phyloP scores from a whole-genome alignment of 2,888 invertebrate genomes.

The Caenorhabditis becei region DNA sequence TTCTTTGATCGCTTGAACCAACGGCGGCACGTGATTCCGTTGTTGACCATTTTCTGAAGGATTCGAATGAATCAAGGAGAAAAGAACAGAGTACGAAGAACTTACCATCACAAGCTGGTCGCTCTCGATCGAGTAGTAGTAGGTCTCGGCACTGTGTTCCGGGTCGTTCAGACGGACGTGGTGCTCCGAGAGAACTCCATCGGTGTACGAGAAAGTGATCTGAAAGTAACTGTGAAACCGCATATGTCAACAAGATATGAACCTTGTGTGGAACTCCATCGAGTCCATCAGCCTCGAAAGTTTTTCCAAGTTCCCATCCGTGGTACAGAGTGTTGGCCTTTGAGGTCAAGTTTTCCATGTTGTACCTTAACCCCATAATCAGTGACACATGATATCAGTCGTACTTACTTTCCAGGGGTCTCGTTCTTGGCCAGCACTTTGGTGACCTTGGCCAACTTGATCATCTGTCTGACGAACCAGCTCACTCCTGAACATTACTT shows the following conservation, averaged over 20 bases:
- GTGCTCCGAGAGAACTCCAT: conserved; percentile 73
- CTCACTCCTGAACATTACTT: conserved; percentile 62
- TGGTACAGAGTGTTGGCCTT: conserved; percentile 76
- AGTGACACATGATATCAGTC: no score
- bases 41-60: conserved; percentile 78
- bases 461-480: conserved; percentile 77
- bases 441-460: conserved; percentile 77
- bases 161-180: conserved; percentile 80
- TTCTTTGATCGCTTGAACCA: conserved; percentile 76
- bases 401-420: conserved; percentile 59
- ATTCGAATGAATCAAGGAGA: neutral
- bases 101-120: conserved; percentile 76
- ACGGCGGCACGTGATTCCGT: conserved; percentile 76
- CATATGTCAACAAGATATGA: neutral
- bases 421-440: conserved; percentile 72
- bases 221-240: conserved; percentile 51
- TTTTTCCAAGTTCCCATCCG: conserved; percentile 75
- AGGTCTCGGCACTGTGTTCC: conserved; percentile 77
- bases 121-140: conserved; percentile 76
- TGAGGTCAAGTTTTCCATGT: conserved; percentile 75
- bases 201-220: conserved; percentile 77
- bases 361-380: no score
- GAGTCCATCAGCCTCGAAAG: conserved; percentile 78
- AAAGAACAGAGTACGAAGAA: neutral
- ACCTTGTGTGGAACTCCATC: conserved; percentile 78